Conservation (phyloP, 2,113 vertebrate species). For the Penelope pileata region DNA sequence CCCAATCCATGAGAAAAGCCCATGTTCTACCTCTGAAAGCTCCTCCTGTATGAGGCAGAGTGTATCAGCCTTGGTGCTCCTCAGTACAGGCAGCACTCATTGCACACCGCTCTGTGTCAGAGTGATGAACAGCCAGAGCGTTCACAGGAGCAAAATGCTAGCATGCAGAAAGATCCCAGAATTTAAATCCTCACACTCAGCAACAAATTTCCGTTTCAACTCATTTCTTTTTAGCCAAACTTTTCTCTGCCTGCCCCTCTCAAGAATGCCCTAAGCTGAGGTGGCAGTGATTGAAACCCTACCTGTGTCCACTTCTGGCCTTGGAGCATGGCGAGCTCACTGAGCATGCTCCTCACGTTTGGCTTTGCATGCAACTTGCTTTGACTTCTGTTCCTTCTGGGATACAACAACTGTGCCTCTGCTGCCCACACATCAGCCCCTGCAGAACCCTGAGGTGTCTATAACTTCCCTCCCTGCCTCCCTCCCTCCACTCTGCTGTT, state of each 20-base stretch:
- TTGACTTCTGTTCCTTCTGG: not conserved
- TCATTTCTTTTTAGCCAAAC: not conserved
- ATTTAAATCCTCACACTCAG: fast-evolving
- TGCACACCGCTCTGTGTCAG: not conserved
- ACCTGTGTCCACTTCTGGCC: not conserved
- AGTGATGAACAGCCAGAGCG: fast-evolving
- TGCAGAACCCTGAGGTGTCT: not conserved
- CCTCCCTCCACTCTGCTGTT: not conserved
- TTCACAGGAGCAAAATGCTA: not conserved
- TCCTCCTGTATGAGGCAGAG: not conserved
- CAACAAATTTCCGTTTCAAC: not conserved
- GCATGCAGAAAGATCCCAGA: not conserved
- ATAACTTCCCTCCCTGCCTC: not conserved
- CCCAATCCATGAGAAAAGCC: not conserved
- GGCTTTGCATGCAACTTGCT: not conserved
- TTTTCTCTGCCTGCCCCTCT: not conserved
- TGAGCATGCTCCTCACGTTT: fast-evolving
- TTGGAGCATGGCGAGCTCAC: not conserved
- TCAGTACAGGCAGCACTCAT: not conserved
- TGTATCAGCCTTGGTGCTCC: not conserved
- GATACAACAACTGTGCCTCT: not conserved
- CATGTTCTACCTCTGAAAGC: not conserved
- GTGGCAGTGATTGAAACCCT: not conserved
- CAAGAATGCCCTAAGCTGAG: not conserved
- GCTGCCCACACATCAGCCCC: not conserved